Conservation (phyloP, 1,140 invertebrate species). For the Trigoniulus corallinus region DNA sequence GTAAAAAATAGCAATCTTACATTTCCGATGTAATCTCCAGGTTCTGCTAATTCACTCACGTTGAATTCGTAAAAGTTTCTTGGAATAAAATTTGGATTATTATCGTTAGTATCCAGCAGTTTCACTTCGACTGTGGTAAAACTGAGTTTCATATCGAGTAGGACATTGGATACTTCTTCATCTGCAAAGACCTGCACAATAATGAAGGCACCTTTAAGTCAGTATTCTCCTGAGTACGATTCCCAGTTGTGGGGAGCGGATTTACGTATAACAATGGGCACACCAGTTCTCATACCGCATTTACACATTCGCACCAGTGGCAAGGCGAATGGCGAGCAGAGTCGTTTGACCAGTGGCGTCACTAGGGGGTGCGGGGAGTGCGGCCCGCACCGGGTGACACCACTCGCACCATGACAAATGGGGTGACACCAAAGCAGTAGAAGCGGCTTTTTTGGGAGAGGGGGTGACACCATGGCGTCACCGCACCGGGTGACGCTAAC, state of each 20-base stretch:
- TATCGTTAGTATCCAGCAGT: constrained; percentile 68
- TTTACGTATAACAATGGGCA: too few species aligned
- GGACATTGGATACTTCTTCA: constrained; percentile 47
- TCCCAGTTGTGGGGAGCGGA: background rate
- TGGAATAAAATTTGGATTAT: constrained; percentile 65
- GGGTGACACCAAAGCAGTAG: too few species aligned
- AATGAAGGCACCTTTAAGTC: background rate
- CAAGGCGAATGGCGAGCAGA: too few species aligned
- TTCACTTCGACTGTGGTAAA: constrained; percentile 60
- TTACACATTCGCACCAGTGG: too few species aligned
- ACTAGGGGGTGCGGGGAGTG: too few species aligned
- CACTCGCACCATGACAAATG: too few species aligned
- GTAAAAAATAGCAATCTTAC: constrained; percentile 5
- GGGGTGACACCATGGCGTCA: too few species aligned
- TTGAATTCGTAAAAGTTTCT: constrained; percentile 47
- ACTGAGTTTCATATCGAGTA: constrained; percentile 26
- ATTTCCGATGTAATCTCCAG: constrained; percentile 16
- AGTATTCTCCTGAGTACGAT: background rate
- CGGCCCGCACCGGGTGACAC: too few species aligned
- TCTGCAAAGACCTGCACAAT: constrained; percentile 51
- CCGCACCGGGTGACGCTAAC: too few species aligned
- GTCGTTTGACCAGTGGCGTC: too few species aligned
- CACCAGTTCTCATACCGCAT: too few species aligned
- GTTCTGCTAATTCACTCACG: constrained; percentile 18
- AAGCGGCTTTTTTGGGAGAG: too few species aligned